Percentiles rank a stretch among this genome's conserved stretches.
phyloP scores from a whole-genome alignment of 2,113 vertebrate genomes.

The Campylomormyrus numenius region DNA sequence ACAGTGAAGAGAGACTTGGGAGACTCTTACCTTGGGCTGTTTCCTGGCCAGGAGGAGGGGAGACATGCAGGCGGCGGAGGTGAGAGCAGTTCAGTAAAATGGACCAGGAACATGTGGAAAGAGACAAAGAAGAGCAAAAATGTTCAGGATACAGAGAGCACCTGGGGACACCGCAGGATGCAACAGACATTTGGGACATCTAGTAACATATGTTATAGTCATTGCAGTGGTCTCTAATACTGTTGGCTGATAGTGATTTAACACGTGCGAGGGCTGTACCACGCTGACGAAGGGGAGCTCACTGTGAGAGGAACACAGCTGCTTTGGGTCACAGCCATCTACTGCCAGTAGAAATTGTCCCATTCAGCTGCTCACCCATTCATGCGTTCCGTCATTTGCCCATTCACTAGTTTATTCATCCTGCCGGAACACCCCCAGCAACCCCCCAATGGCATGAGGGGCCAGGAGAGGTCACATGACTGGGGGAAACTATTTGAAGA shows the following conservation, averaged over 20 bases:
- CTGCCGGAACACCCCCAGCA: neutral
- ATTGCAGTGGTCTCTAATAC: neutral
- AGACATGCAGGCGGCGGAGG: neutral
- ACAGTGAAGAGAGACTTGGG: neutral
- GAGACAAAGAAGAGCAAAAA: neutral
- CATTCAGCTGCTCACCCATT: neutral
- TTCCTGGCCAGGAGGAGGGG: slow-evolving; percentile 45
- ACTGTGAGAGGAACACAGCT: neutral
- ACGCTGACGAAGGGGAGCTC: neutral
- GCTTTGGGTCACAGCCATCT: neutral
- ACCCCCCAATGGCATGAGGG: neutral
- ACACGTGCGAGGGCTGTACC: neutral
- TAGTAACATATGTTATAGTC: neutral
- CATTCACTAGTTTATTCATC: neutral
- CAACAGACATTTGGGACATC: neutral
- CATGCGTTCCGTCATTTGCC: neutral
- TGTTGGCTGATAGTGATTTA: neutral
- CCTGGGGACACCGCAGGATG: neutral
- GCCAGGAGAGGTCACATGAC: neutral
- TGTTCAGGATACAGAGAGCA: neutral
- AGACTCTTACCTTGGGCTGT: slow-evolving; percentile 62
- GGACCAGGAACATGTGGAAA: neutral
- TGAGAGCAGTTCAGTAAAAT: neutral
- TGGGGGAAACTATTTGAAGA: neutral
- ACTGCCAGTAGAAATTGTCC: neutral